Conservation (phyloP, 2,113 vertebrate species). For the Nematolebias whitei region DNA sequence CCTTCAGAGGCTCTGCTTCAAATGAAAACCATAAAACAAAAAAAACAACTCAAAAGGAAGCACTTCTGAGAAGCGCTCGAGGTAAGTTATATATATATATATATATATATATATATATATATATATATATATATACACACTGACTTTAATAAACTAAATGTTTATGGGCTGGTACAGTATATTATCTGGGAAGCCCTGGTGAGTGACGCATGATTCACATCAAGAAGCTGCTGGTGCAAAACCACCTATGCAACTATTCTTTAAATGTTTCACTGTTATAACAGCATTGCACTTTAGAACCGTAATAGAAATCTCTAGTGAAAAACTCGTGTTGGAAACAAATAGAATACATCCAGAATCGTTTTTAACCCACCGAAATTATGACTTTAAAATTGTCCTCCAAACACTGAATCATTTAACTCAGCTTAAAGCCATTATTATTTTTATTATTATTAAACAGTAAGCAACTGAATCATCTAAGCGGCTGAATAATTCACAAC, state of each 20-base stretch:
- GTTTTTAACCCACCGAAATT: neutral
- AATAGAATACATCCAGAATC: slow-evolving; percentile 3
- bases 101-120: too few relatives aligned
- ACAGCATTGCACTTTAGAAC: slow-evolving; percentile 11
- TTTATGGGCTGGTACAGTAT: neutral
- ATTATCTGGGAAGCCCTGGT: slow-evolving; percentile 7
- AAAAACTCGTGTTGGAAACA: slow-evolving; percentile 9
- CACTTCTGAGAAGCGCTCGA: slow-evolving; percentile 17
- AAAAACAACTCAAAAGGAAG: neutral
- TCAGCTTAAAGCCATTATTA: too few relatives aligned
- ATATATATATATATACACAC: slow-evolving; percentile 1
- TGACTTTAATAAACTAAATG: neutral
- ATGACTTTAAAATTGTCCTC: neutral
- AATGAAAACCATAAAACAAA: slow-evolving; percentile 1
- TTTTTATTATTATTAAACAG: too few relatives aligned
- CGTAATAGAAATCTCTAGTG: slow-evolving; percentile 1
- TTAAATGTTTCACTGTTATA: slow-evolving; percentile 8
- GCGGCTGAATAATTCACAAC: neutral
- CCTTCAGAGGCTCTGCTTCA: slow-evolving; percentile 50
- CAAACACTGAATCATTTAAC: too few relatives aligned
- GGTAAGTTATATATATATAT: too few relatives aligned
- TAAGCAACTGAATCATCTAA: neutral
- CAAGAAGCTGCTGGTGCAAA: slow-evolving; percentile 1
- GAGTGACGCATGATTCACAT: slow-evolving; percentile 14
- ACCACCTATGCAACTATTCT: slow-evolving; percentile 15